phyloP scores from a whole-genome alignment of 2,888 invertebrate genomes.

The Aproaerema taeniolella region DNA sequence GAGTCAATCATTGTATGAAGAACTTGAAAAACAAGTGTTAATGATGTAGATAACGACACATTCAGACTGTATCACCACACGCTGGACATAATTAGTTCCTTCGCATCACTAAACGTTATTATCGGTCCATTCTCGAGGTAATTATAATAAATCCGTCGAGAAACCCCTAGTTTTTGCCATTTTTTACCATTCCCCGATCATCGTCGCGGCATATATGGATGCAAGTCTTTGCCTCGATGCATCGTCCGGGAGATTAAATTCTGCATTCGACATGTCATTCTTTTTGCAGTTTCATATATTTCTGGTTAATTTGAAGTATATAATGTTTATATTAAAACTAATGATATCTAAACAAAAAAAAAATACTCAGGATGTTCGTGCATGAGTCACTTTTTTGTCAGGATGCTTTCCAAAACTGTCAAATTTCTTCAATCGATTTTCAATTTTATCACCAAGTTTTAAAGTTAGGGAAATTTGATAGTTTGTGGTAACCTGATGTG shows the following conservation, averaged over 20 bases:
- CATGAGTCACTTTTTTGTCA: no score
- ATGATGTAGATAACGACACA: conserved; percentile 11
- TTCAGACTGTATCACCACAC: conserved; percentile 1
- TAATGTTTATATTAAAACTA: not conserved
- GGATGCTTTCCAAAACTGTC: no score
- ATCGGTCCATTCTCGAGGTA: conserved; percentile 25
- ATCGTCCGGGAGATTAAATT: conserved; percentile 13
- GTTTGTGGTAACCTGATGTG: no score
- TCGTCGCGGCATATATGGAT: conserved; percentile 21
- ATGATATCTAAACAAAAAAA: no score
- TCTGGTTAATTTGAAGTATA: not conserved
- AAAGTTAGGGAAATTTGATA: no score
- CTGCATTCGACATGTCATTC: conserved; percentile 15
- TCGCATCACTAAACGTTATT: conserved; percentile 11
- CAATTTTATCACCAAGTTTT: no score
- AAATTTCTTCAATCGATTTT: no score
- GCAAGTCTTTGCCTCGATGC: not conserved
- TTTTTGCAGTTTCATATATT: not conserved
- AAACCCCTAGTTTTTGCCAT: conserved; percentile 20
- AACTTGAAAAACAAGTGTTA: conserved; percentile 10
- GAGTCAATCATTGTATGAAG: not conserved
- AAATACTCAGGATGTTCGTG: no score
- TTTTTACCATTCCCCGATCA: conserved; percentile 15
- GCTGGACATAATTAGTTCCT: conserved; percentile 10
- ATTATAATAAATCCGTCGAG: conserved; percentile 38